Base-by-base conservation (phyloP, 2,888 invertebrate genomes). In the Tipula helvola region DNA sequence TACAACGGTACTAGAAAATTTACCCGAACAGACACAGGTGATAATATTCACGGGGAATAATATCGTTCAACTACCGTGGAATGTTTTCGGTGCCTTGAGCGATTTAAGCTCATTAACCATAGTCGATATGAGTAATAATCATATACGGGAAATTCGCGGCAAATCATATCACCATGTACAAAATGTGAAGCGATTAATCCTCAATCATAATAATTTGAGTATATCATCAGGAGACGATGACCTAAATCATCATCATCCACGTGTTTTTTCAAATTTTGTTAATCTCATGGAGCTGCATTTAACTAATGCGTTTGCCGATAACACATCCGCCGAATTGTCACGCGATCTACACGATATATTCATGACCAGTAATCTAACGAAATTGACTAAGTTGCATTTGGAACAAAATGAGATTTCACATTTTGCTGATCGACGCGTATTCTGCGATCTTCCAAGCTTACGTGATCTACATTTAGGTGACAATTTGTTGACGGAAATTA, bases 61-160 rank as follows among this genome's bases (percentile, higher is more conserved):
- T 88, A 92, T 96, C 28, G 90, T 92, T 5, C 93, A 93, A 86
- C 90, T 96, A 84, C 95, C 95, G 2, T 93, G 93, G 92, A 96
- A 96, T 89, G 92, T 96, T 0, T 95, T 96, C 89, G 96, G 96
- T 0, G 93, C 93, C 47, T 91, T 93, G 41, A 93, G 93, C 87
- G 92, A 92, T 86, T 93, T 94, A 87, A 92, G 92, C 36, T 91
- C 93, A 84, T 90, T 96, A 85, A 92, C 93, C 88, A 92, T 94
- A 4, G 94, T 96, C 83, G 96, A 96, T 89, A 94, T 96, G 94
- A 95, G 95, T 88, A 94, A 93, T 89, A 96, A 96, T 90, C 92
- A 93, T 16, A 96, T 96, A 83, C 91, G 93, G 84, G 94, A 94
- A 88, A 95, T 96, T 85, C 93, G 94, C 87, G 96, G 96, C 1